Percentiles rank a stretch among this genome's conserved stretches.
Conservation (phyloP, 35 echinoderm and acorn worm species). For the Acanthaster planci region DNA sequence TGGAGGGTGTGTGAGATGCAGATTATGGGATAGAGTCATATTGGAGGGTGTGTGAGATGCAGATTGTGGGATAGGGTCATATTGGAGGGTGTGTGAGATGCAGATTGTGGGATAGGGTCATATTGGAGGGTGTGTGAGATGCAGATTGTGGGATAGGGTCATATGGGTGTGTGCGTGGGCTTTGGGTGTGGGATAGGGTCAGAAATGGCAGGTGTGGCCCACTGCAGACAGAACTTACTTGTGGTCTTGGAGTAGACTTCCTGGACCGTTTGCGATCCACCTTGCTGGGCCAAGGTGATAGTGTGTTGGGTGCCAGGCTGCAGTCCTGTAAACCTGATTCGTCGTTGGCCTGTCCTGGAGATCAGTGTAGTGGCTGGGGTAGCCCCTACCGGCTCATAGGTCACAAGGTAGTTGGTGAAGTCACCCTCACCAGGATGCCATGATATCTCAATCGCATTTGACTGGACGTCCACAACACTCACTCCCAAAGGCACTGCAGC, state of each 20-base stretch:
- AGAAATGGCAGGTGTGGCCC: no score
- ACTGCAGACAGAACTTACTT: not conserved
- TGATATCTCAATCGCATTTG: constrained; percentile 25
- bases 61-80: not conserved
- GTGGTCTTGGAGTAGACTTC: constrained; percentile 1
- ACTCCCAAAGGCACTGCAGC: constrained; percentile 30
- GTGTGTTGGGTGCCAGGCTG: constrained; percentile 53
- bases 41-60: no score
- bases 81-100: not conserved
- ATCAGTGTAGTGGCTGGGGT: constrained; percentile 1
- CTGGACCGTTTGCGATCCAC: not conserved
- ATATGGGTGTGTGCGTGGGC: no score
- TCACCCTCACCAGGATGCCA: constrained; percentile 47
- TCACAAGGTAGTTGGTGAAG: constrained; percentile 61
- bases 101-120: no score
- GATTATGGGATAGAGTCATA: no score
- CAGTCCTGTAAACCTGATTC: constrained; percentile 18
- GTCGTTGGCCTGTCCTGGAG: constrained; percentile 2
- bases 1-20: no score
- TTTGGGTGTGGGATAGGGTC: no score
- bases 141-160: no score
- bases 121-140: not conserved
- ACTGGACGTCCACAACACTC: not conserved
- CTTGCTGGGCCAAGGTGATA: constrained; percentile 50
- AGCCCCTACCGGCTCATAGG: constrained; percentile 17